These are phyloP conservation scores for Vannuccia rotundouncinata DNA, from an alignment of 2,888 invertebrate genomes.

Conservation along the genomic window DNA sequence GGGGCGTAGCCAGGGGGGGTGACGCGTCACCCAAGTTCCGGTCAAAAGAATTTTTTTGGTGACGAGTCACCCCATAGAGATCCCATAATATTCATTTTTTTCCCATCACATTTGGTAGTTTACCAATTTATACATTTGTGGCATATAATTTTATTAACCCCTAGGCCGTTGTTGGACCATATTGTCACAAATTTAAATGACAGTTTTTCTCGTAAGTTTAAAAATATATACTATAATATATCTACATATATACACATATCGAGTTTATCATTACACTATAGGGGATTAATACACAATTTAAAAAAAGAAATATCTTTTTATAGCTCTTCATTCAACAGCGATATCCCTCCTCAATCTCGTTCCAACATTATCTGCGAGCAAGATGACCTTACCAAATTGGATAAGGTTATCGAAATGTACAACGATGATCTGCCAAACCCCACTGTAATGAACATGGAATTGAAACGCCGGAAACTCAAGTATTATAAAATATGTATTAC, in stretches of 20 bases:
- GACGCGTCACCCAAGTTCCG: too few species aligned
- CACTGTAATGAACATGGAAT: conserved; percentile 1
- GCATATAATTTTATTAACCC: too few species aligned
- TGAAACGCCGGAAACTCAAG: conserved; percentile 21
- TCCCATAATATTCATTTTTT: too few species aligned
- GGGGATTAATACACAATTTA: conserved; percentile 20
- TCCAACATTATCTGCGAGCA: conserved; percentile 23
- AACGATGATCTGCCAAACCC: conserved; percentile 7
- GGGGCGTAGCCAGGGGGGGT: too few species aligned
- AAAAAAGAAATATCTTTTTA: conserved; percentile 17
- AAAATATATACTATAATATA: too few species aligned
- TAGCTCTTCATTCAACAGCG: conserved; percentile 6
- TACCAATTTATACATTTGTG: too few species aligned
- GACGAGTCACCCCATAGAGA: too few species aligned
- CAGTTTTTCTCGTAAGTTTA: conserved; percentile 23
- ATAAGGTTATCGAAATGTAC: conserved; percentile 24
- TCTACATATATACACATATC: conserved; percentile 16
- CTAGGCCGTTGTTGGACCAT: conserved; percentile 13
- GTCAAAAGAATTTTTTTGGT: too few species aligned
- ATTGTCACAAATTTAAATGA: conserved; percentile 23
- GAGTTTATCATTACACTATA: conserved; percentile 14
- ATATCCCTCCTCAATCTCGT: conserved; percentile 17
- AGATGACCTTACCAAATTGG: conserved; percentile 19
- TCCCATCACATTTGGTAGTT: too few species aligned
- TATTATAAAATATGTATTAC: conserved; percentile 23